Base-by-base conservation (phyloP, 2,888 invertebrate species). In the Selenia dentaria region DNA sequence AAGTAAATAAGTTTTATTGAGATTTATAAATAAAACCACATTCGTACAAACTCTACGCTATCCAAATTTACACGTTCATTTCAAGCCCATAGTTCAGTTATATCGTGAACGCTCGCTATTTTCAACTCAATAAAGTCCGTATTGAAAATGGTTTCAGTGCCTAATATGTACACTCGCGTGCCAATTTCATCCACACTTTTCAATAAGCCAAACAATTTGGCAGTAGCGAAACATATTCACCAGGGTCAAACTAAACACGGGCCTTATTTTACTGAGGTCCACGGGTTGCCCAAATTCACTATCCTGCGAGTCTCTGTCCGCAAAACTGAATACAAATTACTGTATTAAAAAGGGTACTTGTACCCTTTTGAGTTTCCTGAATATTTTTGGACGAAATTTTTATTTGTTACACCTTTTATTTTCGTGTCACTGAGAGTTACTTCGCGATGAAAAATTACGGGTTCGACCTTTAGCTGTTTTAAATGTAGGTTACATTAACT, bases 291-390 rank as follows among this genome's bases (percentile, higher is more conserved):
- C 8, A 40, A 50, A 50, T 37, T 34, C 32, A 47, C 53, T 43
- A 47, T 42, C 31, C 16, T 41, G 24, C 24, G n/a, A 25, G 27
- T 33, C 44, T 16, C 35, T 12, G 32, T 4, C 31, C 29, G 11
- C 26, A 27, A 41, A 45, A 37, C 51, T 48, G 58, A 56, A 59
- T 59, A 59, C 58, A 56, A 59, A 59, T 56, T 56, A 54, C 42
- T 14, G 41, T 52, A 59, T 59, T 59, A 57, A 43, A 58, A 35
- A 52, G 43, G 48, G 50, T 29, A 47, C 44, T 39, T 49, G 50
- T 16, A 35, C 45, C 26, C 46, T 27, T 39, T 42, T 22, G 33
- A 48, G 31, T 20, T 44, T 36, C 40, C 40, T 13, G 29, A 42
- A 51, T 51, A 50, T 54, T 50, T 57, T 51, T 27, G 32, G 42